Conservation (phyloP, 2,797 vertebrate genomes). For the Vultur gryphus region DNA sequence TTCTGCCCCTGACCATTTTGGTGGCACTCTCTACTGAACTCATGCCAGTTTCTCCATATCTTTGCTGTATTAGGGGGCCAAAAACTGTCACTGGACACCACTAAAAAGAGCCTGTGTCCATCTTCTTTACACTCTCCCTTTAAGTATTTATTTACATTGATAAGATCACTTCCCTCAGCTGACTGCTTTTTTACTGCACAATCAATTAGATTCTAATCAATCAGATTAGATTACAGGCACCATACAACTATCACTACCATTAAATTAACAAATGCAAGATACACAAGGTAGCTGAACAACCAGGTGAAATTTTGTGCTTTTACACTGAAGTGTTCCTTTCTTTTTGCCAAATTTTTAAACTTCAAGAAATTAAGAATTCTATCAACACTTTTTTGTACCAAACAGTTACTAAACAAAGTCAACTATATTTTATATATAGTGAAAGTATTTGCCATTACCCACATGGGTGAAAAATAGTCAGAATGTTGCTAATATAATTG, state of each 20-base stretch:
- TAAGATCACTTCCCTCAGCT: background rate
- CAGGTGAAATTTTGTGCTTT: background rate
- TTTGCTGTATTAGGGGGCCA: background rate
- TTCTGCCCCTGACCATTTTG: background rate
- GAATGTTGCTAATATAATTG: conserved; percentile 17
- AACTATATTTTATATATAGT: background rate
- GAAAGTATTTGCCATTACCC: background rate
- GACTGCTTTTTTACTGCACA: background rate
- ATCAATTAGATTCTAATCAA: background rate
- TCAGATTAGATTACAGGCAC: background rate
- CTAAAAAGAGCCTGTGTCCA: background rate
- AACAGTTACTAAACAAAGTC: background rate
- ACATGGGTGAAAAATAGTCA: conserved; percentile 1
- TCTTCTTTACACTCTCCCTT: background rate
- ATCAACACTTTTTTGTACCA: background rate
- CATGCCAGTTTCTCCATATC: background rate
- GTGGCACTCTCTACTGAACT: background rate
- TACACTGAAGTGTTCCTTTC: background rate
- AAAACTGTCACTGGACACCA: background rate
- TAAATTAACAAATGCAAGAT: background rate
- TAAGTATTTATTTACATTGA: background rate
- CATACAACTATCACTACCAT: background rate
- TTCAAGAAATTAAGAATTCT: background rate
- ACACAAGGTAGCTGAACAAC: background rate
- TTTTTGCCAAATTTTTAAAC: background rate